These are phyloP conservation scores for Psittacula cyanocephala DNA, from an alignment of 2,113 vertebrate genomes.

Conservation along the genomic window DNA sequence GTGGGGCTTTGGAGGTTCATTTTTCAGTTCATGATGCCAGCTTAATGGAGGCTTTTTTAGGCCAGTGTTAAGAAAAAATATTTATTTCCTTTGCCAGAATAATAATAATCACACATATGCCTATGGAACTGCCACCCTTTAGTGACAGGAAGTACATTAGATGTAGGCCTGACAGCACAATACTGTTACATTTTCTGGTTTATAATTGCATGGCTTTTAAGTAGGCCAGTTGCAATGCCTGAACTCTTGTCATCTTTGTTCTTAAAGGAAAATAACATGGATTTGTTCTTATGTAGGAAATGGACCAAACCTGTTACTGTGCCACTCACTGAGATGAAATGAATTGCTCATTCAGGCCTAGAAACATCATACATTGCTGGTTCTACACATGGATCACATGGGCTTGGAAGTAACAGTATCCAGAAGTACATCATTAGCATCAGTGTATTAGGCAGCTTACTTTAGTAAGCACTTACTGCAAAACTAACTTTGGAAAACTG, in stretches of 20 bases:
- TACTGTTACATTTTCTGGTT: neutral
- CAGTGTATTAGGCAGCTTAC: neutral
- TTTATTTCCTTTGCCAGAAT: neutral
- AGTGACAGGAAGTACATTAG: neutral
- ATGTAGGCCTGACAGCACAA: neutral
- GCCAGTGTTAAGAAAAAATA: neutral
- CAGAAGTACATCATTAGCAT: neutral
- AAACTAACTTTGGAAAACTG: neutral
- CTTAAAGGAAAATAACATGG: neutral
- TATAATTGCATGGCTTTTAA: neutral
- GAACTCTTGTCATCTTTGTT: neutral
- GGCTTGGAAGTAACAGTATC: neutral
- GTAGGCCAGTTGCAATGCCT: neutral
- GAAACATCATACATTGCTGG: neutral
- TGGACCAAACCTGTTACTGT: neutral
- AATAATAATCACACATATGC: fast-evolving
- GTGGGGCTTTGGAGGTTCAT: neutral
- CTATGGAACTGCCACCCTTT: neutral
- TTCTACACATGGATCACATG: neutral
- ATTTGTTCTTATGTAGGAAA: neutral
- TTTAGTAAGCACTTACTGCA: neutral
- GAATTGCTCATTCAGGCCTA: neutral
- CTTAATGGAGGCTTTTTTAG: neutral
- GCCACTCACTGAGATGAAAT: neutral
- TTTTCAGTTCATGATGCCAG: neutral